phyloP scores from a whole-genome alignment of 2,888 invertebrate genomes.

The Brenthis hecate region DNA sequence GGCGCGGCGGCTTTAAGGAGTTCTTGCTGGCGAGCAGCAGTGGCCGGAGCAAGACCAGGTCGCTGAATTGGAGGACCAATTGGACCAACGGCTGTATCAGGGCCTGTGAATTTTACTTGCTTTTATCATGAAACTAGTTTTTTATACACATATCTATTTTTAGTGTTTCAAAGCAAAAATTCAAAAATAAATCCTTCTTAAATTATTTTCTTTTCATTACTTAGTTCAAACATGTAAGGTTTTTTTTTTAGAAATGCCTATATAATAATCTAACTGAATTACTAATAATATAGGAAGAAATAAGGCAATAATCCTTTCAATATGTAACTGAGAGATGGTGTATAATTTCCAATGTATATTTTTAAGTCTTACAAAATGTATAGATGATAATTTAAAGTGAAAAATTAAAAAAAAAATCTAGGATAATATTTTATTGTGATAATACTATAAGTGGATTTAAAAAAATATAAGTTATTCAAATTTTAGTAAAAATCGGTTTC shows the following conservation, averaged over 20 bases:
- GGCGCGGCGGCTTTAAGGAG: constrained; percentile 93
- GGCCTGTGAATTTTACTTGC: constrained; percentile 49
- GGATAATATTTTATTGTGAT: no score
- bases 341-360: no score
- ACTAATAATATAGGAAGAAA: no score
- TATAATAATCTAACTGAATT: no score
- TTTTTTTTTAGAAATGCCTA: background rate
- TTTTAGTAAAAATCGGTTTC: no score
- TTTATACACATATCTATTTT: background rate
- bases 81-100: constrained; percentile 45
- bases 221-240: background rate
- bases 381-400: background rate
- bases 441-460: no score
- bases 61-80: constrained; percentile 53
- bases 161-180: background rate
- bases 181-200: background rate
- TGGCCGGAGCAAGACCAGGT: constrained; percentile 86
- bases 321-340: no score
- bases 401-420: background rate
- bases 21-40: constrained; percentile 94
- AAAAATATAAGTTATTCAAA: no score
- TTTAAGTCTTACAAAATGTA: no score
- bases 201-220: no score
- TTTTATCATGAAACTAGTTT: background rate
- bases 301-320: no score